phyloP scores from a whole-genome alignment of 1,140 invertebrate species.

The Apocrypta bakeri region DNA sequence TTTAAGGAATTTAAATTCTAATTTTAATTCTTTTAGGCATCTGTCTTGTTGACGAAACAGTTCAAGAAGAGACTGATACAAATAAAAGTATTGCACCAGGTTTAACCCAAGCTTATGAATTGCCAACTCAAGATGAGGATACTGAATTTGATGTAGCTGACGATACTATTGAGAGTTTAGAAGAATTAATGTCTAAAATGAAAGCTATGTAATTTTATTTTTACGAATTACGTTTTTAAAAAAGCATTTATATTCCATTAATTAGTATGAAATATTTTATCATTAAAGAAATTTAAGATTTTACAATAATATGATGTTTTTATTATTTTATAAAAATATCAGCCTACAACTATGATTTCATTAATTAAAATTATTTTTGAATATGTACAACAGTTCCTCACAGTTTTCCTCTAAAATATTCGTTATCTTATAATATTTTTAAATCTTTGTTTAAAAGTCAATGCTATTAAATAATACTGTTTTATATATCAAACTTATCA shows the following conservation, averaged over 20 bases:
- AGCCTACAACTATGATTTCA: background rate
- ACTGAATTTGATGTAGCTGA: constrained; percentile 65
- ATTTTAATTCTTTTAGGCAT: constrained; percentile 75
- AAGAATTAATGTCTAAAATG: constrained; percentile 93
- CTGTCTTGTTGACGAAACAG: constrained; percentile 82
- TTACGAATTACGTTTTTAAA: constrained; percentile 6
- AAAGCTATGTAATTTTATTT: constrained; percentile 81
- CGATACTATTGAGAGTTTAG: constrained; percentile 78
- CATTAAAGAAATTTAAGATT: constrained; percentile 23
- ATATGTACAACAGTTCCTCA: background rate
- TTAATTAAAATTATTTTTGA: constrained; percentile 6
- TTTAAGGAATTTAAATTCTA: too few species aligned
- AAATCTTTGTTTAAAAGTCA: constrained; percentile 11
- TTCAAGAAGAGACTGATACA: constrained; percentile 70
- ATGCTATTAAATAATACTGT: constrained; percentile 36
- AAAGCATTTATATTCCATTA: constrained; percentile 22
- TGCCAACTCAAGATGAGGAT: constrained; percentile 69
- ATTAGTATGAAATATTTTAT: constrained; percentile 32
- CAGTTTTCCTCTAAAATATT: background rate
- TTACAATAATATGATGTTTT: constrained; percentile 1
- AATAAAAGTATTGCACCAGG: constrained; percentile 77
- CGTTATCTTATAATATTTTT: background rate
- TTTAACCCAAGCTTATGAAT: constrained; percentile 80
- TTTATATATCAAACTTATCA: constrained; percentile 81
- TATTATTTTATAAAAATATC: constrained; percentile 5